phyloP scores from a whole-genome alignment of 2,113 vertebrate genomes.

The Urocynchramus pylzowi region DNA sequence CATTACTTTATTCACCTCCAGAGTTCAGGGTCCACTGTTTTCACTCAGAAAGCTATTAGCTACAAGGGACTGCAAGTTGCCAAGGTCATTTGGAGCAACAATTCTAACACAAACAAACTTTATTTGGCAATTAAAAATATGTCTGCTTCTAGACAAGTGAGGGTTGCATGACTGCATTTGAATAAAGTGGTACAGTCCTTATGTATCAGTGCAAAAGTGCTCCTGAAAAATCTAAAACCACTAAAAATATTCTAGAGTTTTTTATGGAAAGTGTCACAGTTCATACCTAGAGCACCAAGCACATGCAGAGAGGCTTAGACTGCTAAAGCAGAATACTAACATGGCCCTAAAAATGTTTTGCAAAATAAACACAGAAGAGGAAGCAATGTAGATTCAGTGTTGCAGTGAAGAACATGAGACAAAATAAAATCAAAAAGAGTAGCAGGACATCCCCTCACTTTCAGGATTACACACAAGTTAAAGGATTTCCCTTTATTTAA shows the following conservation, averaged over 20 bases:
- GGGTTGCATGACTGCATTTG: background rate
- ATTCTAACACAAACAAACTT: background rate
- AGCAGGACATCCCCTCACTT: background rate
- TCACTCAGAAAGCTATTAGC: background rate
- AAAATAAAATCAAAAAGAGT: background rate
- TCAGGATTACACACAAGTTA: background rate
- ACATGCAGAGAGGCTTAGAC: background rate
- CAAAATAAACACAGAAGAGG: background rate
- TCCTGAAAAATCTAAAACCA: background rate
- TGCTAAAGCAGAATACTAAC: background rate
- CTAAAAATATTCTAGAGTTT: background rate
- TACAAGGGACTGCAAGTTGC: background rate
- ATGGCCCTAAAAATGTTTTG: background rate
- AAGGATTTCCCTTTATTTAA: background rate
- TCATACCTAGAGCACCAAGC: background rate
- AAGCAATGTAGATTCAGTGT: background rate
- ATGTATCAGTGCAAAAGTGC: background rate
- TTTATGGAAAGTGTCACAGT: background rate
- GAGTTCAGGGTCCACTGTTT: background rate
- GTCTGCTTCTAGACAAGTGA: background rate
- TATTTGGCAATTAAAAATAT: background rate
- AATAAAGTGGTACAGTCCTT: background rate
- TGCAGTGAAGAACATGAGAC: fast-evolving
- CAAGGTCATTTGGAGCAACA: background rate
- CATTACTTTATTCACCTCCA: background rate